A percentile compares a stretch with the other conserved stretches of the same genome.
Conservation (phyloP, 2,113 vertebrate species). For the Dicaeum eximium region DNA sequence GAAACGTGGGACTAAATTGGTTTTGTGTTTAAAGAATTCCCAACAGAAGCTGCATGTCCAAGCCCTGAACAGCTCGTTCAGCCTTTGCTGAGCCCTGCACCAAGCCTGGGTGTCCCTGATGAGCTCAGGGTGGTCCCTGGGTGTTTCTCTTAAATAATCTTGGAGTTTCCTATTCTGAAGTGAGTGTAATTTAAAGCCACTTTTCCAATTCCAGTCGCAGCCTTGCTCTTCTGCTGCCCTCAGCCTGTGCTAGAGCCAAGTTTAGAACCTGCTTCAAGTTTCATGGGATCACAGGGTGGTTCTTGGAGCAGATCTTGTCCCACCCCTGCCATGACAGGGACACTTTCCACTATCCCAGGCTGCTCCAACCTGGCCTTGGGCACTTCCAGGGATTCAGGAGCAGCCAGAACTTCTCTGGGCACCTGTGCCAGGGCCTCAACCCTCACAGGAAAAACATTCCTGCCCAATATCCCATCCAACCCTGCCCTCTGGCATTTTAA, state of each 20-base stretch:
- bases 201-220: neutral
- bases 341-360: neutral
- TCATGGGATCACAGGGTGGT: neutral
- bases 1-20: accelerated
- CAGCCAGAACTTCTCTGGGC: neutral
- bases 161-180: neutral
- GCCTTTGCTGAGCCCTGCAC: neutral
- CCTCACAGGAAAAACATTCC: accelerated
- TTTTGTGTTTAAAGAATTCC: accelerated
- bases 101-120: neutral
- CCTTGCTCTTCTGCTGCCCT: accelerated
- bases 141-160: neutral
- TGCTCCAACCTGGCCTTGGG: neutral
- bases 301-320: neutral
- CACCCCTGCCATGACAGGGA: neutral
- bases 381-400: neutral
- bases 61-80: too few species aligned
- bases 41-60: accelerated
- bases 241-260: neutral
- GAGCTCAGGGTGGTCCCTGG: neutral
- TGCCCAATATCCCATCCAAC: neutral
- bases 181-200: neutral
- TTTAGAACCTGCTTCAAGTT: neutral
- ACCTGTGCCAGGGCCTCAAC: neutral
- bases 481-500: neutral